Base-by-base conservation (phyloP, 2,797 vertebrate species). In the Coregonus sp. region DNA sequence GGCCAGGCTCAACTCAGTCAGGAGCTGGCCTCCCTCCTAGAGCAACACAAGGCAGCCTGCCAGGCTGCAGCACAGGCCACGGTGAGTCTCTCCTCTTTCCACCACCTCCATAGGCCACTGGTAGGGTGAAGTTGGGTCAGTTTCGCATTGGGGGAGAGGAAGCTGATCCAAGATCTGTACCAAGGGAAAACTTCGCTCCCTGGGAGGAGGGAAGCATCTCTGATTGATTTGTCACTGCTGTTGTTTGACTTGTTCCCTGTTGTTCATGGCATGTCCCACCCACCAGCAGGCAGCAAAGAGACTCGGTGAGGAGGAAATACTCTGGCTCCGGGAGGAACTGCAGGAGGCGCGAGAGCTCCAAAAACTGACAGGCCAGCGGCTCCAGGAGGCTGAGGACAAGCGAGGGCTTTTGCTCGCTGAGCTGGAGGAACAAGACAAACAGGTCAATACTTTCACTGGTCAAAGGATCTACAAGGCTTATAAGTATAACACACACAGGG, bases 301-400 rank as follows among this genome's bases (percentile, higher is more conserved):
- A 73, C 84, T 54, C 20, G 87, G 91, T 70, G 90, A 91, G 29
- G 92, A 94, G 80, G 92, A 91, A 75, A 67, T 82, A 7, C 33
- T 80, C 4, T 89, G 78, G n/a, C 88, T 95, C 40, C 81, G 94
- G 59, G 90, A 94, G 86, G 91, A 92, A 61, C 75, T 61, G 31
- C 31, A 18, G 80, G 92, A 87, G 75, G 90, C 94, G 85, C 92
- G 94, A 76, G 92, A 95, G 78, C 89, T 95, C 76, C 95, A 95
- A 73, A 87, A 93, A 70, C 83, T 95, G 80, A 92, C 91, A 70
- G 90, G 93, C 33, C 92, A 93, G 72, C 94, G 95, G 82, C 94
- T 97, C 31, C 94, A 95, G 82, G 95, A 96, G 72, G 93, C 92
- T n/a, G 92, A 95, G 81, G 93, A 94, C 31, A 94, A 97, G 73